A percentile compares a stretch with the other conserved stretches of the same genome.
phyloP scores from a whole-genome alignment of 2,888 invertebrate species.

The Lapara coniferarum region DNA sequence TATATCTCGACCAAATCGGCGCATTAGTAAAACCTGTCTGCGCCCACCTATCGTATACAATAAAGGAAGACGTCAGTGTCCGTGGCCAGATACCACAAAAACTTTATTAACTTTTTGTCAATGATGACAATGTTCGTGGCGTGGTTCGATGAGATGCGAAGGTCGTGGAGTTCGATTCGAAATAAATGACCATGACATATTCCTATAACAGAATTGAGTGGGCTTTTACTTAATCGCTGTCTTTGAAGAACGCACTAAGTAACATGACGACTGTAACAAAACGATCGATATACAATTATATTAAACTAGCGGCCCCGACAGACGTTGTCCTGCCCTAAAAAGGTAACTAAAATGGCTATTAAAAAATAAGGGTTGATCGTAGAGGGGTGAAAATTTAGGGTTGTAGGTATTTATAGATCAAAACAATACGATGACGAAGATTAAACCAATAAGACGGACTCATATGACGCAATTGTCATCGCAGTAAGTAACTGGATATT shows the following conservation, averaged over 20 bases:
- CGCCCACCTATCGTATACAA: constrained; percentile 57
- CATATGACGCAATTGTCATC: background rate
- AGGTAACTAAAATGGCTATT: too few relatives aligned
- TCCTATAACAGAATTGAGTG: background rate
- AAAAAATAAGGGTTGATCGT: too few relatives aligned
- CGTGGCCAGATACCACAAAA: constrained; percentile 2
- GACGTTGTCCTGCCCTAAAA: too few relatives aligned
- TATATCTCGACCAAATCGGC: constrained; percentile 14
- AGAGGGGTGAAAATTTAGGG: too few relatives aligned
- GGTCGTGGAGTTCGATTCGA: background rate
- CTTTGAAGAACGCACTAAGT: too few relatives aligned
- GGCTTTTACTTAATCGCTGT: background rate
- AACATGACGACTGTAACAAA: too few relatives aligned
- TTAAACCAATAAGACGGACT: background rate
- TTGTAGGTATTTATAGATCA: background rate
- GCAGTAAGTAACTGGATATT: background rate
- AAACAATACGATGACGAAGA: background rate
- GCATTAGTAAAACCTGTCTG: constrained; percentile 49
- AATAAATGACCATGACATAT: background rate
- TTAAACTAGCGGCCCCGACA: too few relatives aligned
- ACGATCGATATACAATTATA: too few relatives aligned
- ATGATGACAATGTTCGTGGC: constrained; percentile 12
- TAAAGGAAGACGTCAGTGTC: constrained; percentile 38
- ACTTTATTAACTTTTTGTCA: constrained; percentile 5
- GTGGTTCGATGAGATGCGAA: background rate